A percentile compares a stretch with the other conserved stretches of the same genome.
Evolutionary conservation across 2,888 invertebrate genomes (phyloP).

Genomic region (Dasypogon diadema): DNA sequence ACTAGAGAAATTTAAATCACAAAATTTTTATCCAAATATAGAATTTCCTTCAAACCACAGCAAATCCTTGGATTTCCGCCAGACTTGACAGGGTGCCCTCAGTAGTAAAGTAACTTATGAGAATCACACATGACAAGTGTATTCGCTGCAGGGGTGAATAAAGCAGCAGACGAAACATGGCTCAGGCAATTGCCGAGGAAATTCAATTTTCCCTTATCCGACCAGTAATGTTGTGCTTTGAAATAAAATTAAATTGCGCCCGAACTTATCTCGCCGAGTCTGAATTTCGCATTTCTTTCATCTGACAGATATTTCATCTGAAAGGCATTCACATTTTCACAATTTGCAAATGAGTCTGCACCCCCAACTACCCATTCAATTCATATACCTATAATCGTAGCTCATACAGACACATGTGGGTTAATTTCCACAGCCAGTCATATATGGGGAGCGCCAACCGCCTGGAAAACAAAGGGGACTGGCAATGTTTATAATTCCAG

Average conservation of each 20-base stretch:
- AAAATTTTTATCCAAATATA: background rate
- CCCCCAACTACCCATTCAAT: background rate
- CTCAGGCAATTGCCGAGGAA: background rate
- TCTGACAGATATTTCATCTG: background rate
- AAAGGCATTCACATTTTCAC: background rate
- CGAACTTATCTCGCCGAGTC: background rate
- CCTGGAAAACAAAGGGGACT: background rate
- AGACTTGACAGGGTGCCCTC: background rate
- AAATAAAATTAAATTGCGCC: background rate
- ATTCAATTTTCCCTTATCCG: background rate
- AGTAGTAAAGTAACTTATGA: background rate
- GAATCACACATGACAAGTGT: background rate
- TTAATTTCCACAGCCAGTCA: no score
- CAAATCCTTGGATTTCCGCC: slow-evolving; percentile 3
- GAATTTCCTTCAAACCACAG: slow-evolving; percentile 3
- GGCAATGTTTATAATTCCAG: background rate
- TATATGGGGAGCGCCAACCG: background rate
- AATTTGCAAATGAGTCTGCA: background rate
- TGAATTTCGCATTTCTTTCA: background rate
- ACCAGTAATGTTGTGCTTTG: background rate
- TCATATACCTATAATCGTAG: background rate
- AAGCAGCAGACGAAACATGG: background rate
- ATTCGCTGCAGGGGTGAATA: background rate
- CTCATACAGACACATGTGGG: no score
- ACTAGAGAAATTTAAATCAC: background rate